Evolutionary conservation across 2,797 vertebrate genomes (phyloP), one percentile per base, ranked within the genome.

Genomic region (Rhynchonycteris naso): DNA sequence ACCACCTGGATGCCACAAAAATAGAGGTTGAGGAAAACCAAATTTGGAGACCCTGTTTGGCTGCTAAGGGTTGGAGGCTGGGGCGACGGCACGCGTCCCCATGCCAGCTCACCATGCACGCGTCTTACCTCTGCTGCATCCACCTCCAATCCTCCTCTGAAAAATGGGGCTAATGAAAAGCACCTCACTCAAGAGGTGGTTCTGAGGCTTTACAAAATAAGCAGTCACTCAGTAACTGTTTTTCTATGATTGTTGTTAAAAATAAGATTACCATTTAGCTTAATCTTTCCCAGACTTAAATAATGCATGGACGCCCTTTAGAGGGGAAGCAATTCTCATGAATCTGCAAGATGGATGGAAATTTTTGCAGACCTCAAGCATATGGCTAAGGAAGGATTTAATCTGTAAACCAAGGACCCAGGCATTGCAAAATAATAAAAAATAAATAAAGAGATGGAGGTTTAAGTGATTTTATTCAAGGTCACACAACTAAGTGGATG

Each of bases 231-330:
- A 2, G 24, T 56, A 59, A 81, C 28, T 30, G 7, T 80, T 84
- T 69, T 75, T 75, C 43, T 82, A 10, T 68, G 66, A 66, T 38
- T 79, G 26, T 30, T 92, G 76, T 72, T 50, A 72, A 85, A 85
- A 92, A 65, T 85, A 86, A 92, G 50, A 76, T 33, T 38, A 92
- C 59, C 28, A 81, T 74, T 75, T 71, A 65, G 21, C 35, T 82
- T 71, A 59, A 65, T 35, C 50, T 9, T 83, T 85, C 80, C 82
- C 38, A 80, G 74, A 74, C 7, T 63, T 74, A 81, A 92, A 85
- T 30, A 68, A 71, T 33, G 26, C 43, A 66, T 5, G 5, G n/a
- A 58, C 18, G 52, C 33, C 30, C 47, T 65, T 80, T 43, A 69
- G 58, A 72, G n/a, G 22, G 22, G 33, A 76, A 87, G 61, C 6